Evolutionary conservation across 1,140 invertebrate genomes (phyloP), one percentile per base, ranked within the genome.

Genomic region (Acromyrmex echinatior): DNA sequence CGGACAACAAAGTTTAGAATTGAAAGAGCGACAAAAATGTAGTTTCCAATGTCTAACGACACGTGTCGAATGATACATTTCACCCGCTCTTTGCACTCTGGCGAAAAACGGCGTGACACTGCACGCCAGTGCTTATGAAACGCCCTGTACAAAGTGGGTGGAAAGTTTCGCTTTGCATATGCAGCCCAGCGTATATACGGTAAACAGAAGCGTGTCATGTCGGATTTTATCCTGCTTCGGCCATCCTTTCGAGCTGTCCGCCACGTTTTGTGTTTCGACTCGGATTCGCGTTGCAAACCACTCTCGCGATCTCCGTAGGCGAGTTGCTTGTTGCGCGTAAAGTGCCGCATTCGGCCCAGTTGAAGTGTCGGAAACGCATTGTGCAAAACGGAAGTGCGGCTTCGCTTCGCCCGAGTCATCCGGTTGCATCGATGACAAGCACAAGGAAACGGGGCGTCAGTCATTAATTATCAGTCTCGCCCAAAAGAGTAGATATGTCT

Each of bases 161-260:
- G 70, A 84, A 62, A 84, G 68, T 82, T 74, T 82, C 80, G 56
- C 39, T 84, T 84, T 84, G 80, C 80, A 84, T 84, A 84, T 84
- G 80, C 80, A 84, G 25, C 25, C 56, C 68, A 39, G 80, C 31
- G 31, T 56, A 49, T 35, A 68, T 35, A 68, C 63, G 31, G 63
- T 84, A 74, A 84, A 84, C 70, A 84, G 70, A 73, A 45, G 45
- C 28, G 80, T 25, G 66, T 84, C 80, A 84, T 58, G 70, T 84
- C 80, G 80, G 39, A 21, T 84, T 84, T 84, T 51, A 84, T 84
- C 56, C 80, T 58, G 45, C 78, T 21, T 60, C 28, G 66, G 58
- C 53, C 65, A 39, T 84, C 58, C 80, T 76, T 25, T 31, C 80
- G 68, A 49, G 68, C 80, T 84, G 80, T 84, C 80, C 70, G 80